Percentiles rank a stretch among this genome's conserved stretches.
These are phyloP conservation scores for Falco novaeseelandiae DNA, from an alignment of 2,797 vertebrate species.

Conservation along the genomic window DNA sequence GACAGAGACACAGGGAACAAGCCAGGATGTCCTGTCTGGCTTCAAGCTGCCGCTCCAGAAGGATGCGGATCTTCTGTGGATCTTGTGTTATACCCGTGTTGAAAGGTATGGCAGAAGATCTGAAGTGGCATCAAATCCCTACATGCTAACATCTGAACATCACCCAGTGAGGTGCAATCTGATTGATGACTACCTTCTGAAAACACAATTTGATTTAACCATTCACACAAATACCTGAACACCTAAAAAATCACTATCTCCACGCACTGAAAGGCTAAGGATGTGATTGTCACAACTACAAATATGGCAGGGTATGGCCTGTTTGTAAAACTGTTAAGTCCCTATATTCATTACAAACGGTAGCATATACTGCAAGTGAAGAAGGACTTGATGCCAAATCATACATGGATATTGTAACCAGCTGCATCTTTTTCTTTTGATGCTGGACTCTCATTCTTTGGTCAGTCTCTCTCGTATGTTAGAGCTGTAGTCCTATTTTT, in stretches of 20 bases:
- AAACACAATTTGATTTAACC: neutral
- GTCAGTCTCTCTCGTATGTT: neutral
- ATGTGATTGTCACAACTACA: fast-evolving
- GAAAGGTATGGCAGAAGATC: neutral
- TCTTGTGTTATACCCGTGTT: neutral
- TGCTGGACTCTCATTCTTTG: fast-evolving
- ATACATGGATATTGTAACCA: neutral
- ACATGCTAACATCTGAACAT: neutral
- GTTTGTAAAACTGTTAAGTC: neutral
- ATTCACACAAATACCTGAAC: neutral
- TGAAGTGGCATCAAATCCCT: neutral
- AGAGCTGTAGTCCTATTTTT: neutral
- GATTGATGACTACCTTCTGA: neutral
- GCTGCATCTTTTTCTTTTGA: neutral
- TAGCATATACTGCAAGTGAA: neutral
- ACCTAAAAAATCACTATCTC: neutral
- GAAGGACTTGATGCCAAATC: neutral
- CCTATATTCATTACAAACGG: neutral
- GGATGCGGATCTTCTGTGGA: neutral
- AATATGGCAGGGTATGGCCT: neutral
- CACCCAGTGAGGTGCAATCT: neutral
- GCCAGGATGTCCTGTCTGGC: neutral
- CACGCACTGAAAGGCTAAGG: neutral
- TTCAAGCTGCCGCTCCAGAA: neutral
- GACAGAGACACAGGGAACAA: neutral